phyloP scores from a whole-genome alignment of 1,140 invertebrate genomes.

The Ooceraea biroi region DNA sequence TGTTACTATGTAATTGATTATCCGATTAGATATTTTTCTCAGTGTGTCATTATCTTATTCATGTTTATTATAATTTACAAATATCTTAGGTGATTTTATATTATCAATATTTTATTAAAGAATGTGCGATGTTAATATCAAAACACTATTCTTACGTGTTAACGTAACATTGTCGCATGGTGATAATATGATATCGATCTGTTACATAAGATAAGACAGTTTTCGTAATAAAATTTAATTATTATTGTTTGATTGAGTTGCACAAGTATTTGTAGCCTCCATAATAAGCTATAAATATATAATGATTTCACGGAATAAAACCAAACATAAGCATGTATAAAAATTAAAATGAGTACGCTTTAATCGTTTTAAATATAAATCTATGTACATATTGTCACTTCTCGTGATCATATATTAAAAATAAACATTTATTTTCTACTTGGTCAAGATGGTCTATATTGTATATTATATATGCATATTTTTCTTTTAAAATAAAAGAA shows the following conservation, averaged over 20 bases:
- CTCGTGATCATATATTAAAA: no score
- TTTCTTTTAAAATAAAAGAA: slow-evolving; percentile 8
- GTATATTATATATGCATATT: neutral
- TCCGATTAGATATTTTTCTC: no score
- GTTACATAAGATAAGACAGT: slow-evolving; percentile 40
- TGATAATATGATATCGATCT: neutral
- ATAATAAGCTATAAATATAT: no score
- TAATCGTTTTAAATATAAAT: neutral
- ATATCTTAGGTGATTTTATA: neutral
- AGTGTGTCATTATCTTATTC: neutral
- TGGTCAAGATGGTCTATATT: neutral
- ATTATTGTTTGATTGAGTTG: slow-evolving; percentile 18
- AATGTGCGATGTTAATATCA: slow-evolving; percentile 10
- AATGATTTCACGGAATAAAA: no score
- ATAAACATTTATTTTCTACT: neutral
- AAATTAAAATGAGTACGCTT: neutral
- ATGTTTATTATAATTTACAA: neutral
- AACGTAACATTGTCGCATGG: slow-evolving; percentile 7
- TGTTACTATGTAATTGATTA: no score
- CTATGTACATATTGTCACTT: neutral
- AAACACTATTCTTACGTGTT: slow-evolving; percentile 14
- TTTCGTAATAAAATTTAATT: neutral
- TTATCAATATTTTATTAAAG: neutral
- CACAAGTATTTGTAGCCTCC: neutral
- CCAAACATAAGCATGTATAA: no score